A percentile compares a stretch with the other conserved stretches of the same genome.
phyloP scores from a whole-genome alignment of 2,888 invertebrate species.

The Caenorhabditis sulstoni region DNA sequence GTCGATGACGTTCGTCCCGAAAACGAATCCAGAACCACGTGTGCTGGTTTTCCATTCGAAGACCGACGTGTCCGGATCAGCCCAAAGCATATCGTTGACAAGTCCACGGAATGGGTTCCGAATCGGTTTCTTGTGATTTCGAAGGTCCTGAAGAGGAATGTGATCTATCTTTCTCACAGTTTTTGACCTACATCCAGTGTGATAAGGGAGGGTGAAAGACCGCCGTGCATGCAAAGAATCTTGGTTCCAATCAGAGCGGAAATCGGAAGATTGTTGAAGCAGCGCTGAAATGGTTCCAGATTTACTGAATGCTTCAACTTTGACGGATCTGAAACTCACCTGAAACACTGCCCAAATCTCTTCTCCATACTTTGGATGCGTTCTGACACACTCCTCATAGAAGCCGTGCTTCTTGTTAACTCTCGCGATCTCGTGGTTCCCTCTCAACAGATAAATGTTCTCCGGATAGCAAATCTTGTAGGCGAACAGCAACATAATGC shows the following conservation, averaged over 20 bases:
- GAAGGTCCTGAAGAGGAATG: conserved; percentile 43
- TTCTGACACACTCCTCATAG: conserved; percentile 61
- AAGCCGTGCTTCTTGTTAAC: conserved; percentile 73
- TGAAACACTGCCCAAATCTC: conserved; percentile 69
- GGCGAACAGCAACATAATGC: conserved; percentile 69
- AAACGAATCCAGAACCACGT: conserved; percentile 72
- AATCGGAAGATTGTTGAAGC: conserved; percentile 71
- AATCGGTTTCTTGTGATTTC: conserved; percentile 57
- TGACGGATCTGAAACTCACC: conserved; percentile 31
- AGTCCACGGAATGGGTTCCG: conserved; percentile 65
- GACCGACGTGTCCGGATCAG: conserved; percentile 65
- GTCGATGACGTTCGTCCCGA: conserved; percentile 64
- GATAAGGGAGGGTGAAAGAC: conserved; percentile 69
- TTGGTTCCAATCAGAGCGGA: conserved; percentile 66
- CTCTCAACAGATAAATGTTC: conserved; percentile 66
- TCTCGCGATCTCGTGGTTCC: conserved; percentile 73
- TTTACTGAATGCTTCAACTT: no score
- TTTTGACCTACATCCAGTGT: conserved; percentile 51
- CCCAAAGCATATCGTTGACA: conserved; percentile 75
- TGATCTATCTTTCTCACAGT: no score
- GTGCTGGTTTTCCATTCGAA: conserved; percentile 67
- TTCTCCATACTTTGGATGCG: conserved; percentile 47
- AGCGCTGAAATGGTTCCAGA: conserved; percentile 60
- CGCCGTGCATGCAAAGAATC: conserved; percentile 72
- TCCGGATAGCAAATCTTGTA: conserved; percentile 71